A percentile compares a stretch with the other conserved stretches of the same genome.
Evolutionary conservation across 2,888 invertebrate genomes (phyloP).

Genomic region (Drosophila limbata): DNA sequence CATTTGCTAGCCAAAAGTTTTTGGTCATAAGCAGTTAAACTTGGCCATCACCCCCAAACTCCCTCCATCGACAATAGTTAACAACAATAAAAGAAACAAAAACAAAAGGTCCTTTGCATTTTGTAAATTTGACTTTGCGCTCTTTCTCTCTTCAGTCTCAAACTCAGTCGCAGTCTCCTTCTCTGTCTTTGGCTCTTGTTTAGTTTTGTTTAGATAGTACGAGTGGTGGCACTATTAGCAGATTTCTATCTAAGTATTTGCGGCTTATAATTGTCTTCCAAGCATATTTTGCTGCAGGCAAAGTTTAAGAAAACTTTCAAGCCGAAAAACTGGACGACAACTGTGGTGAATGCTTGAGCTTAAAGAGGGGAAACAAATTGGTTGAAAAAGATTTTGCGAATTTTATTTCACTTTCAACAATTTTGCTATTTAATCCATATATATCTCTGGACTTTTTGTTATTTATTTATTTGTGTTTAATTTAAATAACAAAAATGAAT

Average conservation of each 20-base stretch:
- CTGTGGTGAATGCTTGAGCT: constrained; percentile 18
- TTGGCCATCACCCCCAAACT: constrained; percentile 31
- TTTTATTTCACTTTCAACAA: neutral
- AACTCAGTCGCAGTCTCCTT: neutral
- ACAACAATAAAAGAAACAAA: constrained; percentile 40
- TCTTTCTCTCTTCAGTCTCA: constrained; percentile 2
- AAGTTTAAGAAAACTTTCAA: constrained; percentile 35
- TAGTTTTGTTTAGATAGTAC: constrained; percentile 44
- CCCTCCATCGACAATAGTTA: constrained; percentile 21
- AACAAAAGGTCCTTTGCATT: constrained; percentile 54
- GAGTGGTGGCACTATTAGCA: constrained; percentile 57
- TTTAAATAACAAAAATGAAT: neutral
- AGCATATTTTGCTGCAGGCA: constrained; percentile 48
- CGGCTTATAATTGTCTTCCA: constrained; percentile 61
- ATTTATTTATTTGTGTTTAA: neutral
- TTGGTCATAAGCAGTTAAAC: constrained; percentile 52
- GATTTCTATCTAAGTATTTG: constrained; percentile 46
- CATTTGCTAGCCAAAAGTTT: constrained; percentile 45
- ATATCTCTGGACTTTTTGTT: neutral
- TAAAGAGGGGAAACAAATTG: constrained; percentile 4
- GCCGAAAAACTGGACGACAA: constrained; percentile 18
- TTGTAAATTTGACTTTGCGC: constrained; percentile 17
- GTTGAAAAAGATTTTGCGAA: neutral
- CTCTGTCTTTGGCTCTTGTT: constrained; percentile 2
- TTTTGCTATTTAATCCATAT: neutral